These are phyloP conservation scores for Phalacrocorax pelagicus DNA, from an alignment of 2,113 vertebrate genomes.

Conservation along the genomic window DNA sequence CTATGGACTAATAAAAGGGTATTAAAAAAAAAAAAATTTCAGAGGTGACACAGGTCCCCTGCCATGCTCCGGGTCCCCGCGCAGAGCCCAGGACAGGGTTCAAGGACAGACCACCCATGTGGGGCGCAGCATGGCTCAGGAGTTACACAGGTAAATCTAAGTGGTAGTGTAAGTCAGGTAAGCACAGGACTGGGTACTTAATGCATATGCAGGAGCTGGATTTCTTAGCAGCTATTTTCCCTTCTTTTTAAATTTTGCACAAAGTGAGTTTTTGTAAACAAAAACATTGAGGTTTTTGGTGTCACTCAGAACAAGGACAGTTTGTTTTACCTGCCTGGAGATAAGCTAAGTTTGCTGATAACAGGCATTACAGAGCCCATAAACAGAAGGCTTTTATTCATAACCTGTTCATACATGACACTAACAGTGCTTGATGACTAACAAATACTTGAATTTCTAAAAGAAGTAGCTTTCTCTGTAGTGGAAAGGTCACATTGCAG, in stretches of 20 bases:
- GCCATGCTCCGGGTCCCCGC: rapidly evolving
- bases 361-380: neutral
- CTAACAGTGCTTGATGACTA: neutral
- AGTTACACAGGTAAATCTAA: no score
- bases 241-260: neutral
- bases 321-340: neutral
- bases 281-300: neutral
- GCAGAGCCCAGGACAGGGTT: neutral
- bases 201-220: neutral
- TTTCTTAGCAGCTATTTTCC: neutral
- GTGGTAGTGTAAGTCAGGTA: neutral
- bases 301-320: neutral
- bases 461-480: neutral
- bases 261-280: neutral
- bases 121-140: neutral
- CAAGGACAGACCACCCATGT: rapidly evolving
- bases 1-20: neutral
- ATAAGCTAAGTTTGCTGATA: neutral
- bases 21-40: neutral
- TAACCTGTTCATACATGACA: neutral
- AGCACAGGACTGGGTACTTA: no score
- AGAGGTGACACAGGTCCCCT: neutral
- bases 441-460: neutral
- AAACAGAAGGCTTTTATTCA: neutral
- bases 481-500: neutral